These are phyloP conservation scores for Bembecia ichneumoniformis DNA, from an alignment of 2,888 invertebrate species.

Conservation along the genomic window DNA sequence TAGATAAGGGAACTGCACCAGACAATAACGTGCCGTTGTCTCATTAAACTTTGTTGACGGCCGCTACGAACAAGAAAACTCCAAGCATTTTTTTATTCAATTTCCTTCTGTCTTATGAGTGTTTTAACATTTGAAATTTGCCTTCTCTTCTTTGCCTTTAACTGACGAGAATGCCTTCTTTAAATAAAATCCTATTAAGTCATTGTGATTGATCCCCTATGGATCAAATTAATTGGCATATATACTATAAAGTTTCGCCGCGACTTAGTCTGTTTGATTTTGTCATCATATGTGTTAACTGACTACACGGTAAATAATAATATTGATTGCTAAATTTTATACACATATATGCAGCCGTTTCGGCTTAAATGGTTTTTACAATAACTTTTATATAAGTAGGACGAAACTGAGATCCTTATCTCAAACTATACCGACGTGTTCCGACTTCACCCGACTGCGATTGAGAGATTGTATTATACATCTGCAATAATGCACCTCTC, in stretches of 20 bases:
- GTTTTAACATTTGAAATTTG: conserved; percentile 6
- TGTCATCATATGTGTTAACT: too few species aligned
- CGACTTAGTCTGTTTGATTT: too few species aligned
- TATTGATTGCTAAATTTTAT: too few species aligned
- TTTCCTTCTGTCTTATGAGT: conserved; percentile 18
- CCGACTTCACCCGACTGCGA: too few species aligned
- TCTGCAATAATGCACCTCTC: too few species aligned
- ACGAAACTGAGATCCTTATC: too few species aligned
- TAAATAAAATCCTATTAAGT: neutral
- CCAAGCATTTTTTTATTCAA: conserved; percentile 25
- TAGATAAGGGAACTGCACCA: conserved; percentile 33
- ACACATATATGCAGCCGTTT: too few species aligned
- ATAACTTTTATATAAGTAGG: too few species aligned
- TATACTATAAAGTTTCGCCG: neutral
- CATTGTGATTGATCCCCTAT: neutral
- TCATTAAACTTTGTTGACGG: conserved; percentile 43
- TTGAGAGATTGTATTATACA: too few species aligned
- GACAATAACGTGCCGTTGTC: conserved; percentile 30
- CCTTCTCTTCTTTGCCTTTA: neutral
- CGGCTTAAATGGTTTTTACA: too few species aligned
- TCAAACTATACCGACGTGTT: too few species aligned
- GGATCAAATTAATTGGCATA: neutral
- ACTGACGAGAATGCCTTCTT: neutral
- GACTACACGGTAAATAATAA: too few species aligned
- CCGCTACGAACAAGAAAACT: conserved; percentile 28